Evolutionary conservation across 2,113 vertebrate species (phyloP), one percentile per base, ranked within the genome.

Genomic region (Leuciscus idus): DNA sequence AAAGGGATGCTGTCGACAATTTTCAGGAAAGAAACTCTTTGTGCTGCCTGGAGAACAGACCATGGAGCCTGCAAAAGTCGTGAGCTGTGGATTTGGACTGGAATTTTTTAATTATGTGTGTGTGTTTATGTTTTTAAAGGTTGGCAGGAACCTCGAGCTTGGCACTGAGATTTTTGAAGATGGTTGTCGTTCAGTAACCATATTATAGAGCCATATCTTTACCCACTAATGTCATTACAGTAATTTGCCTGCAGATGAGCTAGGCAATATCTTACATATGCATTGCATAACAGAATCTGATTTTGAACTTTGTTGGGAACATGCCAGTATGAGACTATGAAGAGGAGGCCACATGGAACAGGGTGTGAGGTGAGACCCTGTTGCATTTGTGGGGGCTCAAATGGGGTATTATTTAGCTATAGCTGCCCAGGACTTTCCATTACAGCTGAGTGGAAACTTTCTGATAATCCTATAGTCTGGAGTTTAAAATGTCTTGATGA

Each of bases 211-310:
- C 90, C 66, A 73, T 90, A 88, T 90, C 90, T 90, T 86, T 91
- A 55, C 36, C 90, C 82, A 86, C 62, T 95, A 96, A 97, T 96
- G 90, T 61, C 88, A 95, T 96, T 95, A 96, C 84, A 85, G 90
- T 88, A 92, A 85, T 92, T 94, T 90, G 89, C 88, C 84, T 85
- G 83, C 77, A 79, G 90, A 91, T 91, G 90, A 87, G 90, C 88
- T 85, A 59, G 57, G 89, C 92, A 93, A 92, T 91, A 93, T 91
- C 91, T 87, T 93, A 93, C 87, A 92, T 93, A 91, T 87, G 81
- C 85, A 87, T 93, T 86, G 89, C 85, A 86, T 62, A 78, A 85
- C 77, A 64, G 19, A 77, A 92, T 90, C 74, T 85, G 88, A 93
- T 92, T 92, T 91, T 55, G 52, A 64, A 87, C 78, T 83, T 74